Conservation (phyloP, 2,113 vertebrate species). For the Pomatorhinus ruficollis region DNA sequence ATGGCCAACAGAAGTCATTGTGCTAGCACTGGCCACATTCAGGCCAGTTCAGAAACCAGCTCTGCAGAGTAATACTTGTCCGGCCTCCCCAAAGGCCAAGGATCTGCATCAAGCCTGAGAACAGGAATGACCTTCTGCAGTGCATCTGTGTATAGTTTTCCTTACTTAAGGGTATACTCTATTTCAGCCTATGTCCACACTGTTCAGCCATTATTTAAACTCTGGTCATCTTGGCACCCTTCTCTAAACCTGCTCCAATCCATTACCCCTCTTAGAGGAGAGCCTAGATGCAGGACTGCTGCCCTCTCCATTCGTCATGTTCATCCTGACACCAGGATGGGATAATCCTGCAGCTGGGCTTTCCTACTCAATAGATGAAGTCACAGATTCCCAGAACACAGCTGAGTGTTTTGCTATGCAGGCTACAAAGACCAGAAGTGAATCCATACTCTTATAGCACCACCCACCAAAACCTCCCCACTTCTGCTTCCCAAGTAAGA, state of each 20-base stretch:
- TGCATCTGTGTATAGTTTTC: neutral
- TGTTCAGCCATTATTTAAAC: neutral
- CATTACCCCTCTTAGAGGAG: neutral
- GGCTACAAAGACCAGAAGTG: neutral
- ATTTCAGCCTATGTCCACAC: neutral
- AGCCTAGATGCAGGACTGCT: neutral
- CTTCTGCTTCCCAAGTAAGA: neutral
- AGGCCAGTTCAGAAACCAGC: neutral
- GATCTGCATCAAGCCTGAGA: neutral
- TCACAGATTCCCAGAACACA: neutral
- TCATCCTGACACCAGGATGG: neutral
- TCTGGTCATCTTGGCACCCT: neutral
- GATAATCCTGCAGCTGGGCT: neutral
- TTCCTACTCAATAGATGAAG: neutral
- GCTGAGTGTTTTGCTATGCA: neutral
- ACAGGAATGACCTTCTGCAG: neutral
- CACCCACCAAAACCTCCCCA: neutral
- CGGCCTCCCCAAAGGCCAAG: neutral
- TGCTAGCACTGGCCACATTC: neutral
- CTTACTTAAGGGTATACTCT: neutral
- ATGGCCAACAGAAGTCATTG: neutral
- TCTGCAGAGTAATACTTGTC: neutral
- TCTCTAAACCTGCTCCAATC: neutral
- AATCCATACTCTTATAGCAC: neutral
- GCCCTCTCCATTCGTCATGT: neutral